These are phyloP conservation scores for Sander vitreus DNA, from an alignment of 2,113 vertebrate species.

Conservation along the genomic window DNA sequence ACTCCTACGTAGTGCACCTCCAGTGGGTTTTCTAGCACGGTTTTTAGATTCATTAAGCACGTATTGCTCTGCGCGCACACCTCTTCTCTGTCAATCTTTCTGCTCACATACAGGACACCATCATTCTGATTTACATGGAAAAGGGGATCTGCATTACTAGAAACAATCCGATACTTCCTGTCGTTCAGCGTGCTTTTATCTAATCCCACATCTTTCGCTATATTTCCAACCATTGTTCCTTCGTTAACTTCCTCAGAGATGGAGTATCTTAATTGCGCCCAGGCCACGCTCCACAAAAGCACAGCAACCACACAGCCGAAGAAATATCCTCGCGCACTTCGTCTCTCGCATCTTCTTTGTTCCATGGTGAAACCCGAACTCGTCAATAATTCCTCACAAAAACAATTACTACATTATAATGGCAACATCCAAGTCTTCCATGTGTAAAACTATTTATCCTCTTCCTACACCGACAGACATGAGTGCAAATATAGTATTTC, in stretches of 20 bases:
- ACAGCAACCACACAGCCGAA: constrained; percentile 17
- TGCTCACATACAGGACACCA: constrained; percentile 72
- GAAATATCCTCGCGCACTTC: neutral
- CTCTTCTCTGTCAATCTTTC: constrained; percentile 77
- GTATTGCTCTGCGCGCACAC: constrained; percentile 48
- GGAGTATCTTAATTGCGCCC: neutral
- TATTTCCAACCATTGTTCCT: constrained; percentile 74
- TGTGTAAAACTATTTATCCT: rapidly evolving
- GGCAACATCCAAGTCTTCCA: rapidly evolving
- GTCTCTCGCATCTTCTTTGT: constrained; percentile 62
- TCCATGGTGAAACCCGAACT: constrained; percentile 57
- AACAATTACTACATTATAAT: neutral
- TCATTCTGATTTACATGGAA: constrained; percentile 74
- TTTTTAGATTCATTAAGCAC: constrained; percentile 73
- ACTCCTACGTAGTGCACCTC: constrained; percentile 76
- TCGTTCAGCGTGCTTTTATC: constrained; percentile 56
- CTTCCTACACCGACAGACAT: neutral
- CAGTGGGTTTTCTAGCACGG: constrained; percentile 74
- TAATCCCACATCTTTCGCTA: constrained; percentile 79
- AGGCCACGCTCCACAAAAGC: constrained; percentile 25
- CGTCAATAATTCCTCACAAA: neutral
- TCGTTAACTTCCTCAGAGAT: constrained; percentile 74
- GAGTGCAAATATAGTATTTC: rapidly evolving
- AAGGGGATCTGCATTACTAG: constrained; percentile 53
- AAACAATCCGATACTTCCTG: constrained; percentile 75